Evolutionary conservation across 2,113 vertebrate species (phyloP), one percentile per base, ranked within the genome.

Genomic region (Indicator maculatus): DNA sequence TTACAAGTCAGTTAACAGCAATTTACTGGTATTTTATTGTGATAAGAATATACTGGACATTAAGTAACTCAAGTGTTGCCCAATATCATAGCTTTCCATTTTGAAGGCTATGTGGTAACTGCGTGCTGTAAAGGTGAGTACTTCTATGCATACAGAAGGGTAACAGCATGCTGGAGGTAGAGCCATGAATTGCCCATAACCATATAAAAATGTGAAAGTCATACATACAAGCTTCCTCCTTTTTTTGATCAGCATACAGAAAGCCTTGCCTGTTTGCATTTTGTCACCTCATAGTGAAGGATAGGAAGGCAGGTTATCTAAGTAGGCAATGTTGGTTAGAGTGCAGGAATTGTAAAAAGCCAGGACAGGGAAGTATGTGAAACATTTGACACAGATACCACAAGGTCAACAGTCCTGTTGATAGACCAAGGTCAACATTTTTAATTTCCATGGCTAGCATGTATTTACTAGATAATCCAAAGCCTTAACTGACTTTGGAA

Each of bases 401-500:
- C 64, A 78, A 81, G 52, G 56, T 86, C 74, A 95, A 16, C 26
- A 76, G 30, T 77, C 45, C 66, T 70, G 72, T 52, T 52, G 50
- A 52, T 52, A 52, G 21, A 52, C 23, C 11, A 52, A 52, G 50
- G 50, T 52, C 50, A 52, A 53, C 19, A 30, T 74, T 84, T 91
- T 80, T 47, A 65, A 10, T 85, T 86, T 83, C 81, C 28, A 39
- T 44, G n/a, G 44, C 59, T 63, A 73, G 33, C 6, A 24, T 47
- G 9, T 81, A 50, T 71, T 89, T 88, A 45, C 33, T 30, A 67
- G 75, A 58, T 89, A 92, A 94, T 88, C 50, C 70, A 90, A 86
- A 91, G n/a, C 45, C 41, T 60, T 39, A 50, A 76, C 14, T 86
- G 76, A 50, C 73, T 91, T 91, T 86, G 56, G 50, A 83, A 77